Evolutionary conservation across 2,888 invertebrate species (phyloP).

Genomic region (Ferrisia virgata): DNA sequence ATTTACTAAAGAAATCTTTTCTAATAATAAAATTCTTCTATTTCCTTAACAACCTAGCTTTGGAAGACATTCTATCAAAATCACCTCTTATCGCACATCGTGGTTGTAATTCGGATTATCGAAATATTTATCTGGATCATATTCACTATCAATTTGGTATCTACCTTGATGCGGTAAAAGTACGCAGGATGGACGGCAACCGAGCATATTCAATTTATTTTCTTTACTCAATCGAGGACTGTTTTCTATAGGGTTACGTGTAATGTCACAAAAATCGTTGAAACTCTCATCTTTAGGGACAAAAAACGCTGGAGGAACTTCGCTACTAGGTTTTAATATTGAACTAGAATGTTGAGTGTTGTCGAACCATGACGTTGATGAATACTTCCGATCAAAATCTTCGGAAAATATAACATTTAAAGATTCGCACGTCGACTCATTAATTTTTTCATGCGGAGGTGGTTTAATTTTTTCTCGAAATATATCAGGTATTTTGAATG

Average conservation of each 20-base stretch:
- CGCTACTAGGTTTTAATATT: slow-evolving; percentile 46
- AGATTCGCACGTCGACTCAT: slow-evolving; percentile 48
- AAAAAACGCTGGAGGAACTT: slow-evolving; percentile 39
- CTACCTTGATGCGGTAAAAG: slow-evolving; percentile 49
- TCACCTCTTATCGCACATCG: neutral
- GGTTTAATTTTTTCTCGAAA: slow-evolving; percentile 18
- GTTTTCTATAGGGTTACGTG: slow-evolving; percentile 41
- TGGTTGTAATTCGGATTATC: slow-evolving; percentile 42
- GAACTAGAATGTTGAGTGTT: slow-evolving; percentile 41
- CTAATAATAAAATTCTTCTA: slow-evolving; percentile 24
- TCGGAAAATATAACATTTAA: slow-evolving; percentile 52
- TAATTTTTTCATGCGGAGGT: slow-evolving; percentile 49
- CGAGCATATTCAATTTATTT: slow-evolving; percentile 51
- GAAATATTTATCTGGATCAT: slow-evolving; percentile 26
- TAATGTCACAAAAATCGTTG: slow-evolving; percentile 23
- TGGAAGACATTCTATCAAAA: slow-evolving; percentile 32
- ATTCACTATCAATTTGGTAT: slow-evolving; percentile 15
- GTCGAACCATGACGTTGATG: slow-evolving; percentile 25
- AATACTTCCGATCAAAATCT: slow-evolving; percentile 50
- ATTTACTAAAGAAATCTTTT: slow-evolving; percentile 1
- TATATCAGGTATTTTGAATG: slow-evolving; percentile 48
- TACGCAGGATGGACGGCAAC: slow-evolving; percentile 51
- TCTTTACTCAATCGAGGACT: slow-evolving; percentile 50
- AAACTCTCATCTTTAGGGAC: slow-evolving; percentile 36
- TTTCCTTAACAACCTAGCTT: slow-evolving; percentile 33